Conservation (phyloP, 2,888 invertebrate genomes). For the Smittia sp. region DNA sequence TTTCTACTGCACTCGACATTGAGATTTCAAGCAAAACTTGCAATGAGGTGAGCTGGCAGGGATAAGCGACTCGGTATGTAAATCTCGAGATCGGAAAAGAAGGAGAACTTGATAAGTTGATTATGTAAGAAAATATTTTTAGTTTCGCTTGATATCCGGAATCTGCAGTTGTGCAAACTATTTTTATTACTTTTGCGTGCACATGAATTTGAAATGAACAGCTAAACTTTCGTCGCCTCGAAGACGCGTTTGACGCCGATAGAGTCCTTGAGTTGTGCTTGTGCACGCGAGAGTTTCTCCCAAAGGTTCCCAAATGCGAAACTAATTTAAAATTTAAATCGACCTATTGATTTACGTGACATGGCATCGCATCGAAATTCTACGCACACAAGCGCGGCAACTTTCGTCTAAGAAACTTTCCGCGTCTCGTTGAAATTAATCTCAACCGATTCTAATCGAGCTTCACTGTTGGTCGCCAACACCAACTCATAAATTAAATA, state of each 20-base stretch:
- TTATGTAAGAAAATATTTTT: not conserved
- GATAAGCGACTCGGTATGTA: not conserved
- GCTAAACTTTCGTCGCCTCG: not conserved
- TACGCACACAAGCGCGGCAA: not conserved
- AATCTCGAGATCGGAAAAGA: not conserved
- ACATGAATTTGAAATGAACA: not conserved
- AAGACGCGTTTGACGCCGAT: no score
- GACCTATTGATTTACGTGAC: not conserved
- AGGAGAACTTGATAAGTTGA: not conserved
- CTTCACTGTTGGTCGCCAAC: not conserved
- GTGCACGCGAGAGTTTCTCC: not conserved
- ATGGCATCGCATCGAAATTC: not conserved
- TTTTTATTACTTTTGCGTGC: slow-evolving; percentile 1
- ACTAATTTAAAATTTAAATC: slow-evolving; percentile 11
- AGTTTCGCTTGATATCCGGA: not conserved
- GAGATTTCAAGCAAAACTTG: not conserved
- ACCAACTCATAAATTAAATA: not conserved
- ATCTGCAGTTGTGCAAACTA: slow-evolving; percentile 8
- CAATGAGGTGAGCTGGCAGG: not conserved
- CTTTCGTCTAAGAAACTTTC: not conserved
- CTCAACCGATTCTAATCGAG: not conserved
- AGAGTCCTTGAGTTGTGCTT: not conserved
- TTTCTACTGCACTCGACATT: not conserved
- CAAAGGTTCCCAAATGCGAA: not conserved
- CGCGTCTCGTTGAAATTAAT: not conserved